phyloP scores from a whole-genome alignment of 2,888 invertebrate genomes.

The Ormia ochracea region DNA sequence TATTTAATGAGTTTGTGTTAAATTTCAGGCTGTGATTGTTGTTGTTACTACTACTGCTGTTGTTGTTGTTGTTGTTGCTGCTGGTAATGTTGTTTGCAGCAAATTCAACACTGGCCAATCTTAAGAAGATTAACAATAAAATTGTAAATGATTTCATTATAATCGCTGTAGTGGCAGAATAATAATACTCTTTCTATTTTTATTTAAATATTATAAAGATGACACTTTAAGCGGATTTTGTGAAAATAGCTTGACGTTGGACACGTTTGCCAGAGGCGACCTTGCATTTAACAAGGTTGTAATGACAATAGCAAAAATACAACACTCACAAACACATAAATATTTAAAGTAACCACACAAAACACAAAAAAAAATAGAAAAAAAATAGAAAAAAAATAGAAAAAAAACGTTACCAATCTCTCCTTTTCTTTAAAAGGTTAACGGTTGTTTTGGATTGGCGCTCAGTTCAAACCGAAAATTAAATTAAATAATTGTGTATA shows the following conservation, averaged over 20 bases:
- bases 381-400: too few relatives aligned
- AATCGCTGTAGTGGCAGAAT: background rate
- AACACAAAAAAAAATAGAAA: too few relatives aligned
- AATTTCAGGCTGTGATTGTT: conserved; percentile 14
- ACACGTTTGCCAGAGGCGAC: conserved; percentile 19
- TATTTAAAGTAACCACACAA: background rate
- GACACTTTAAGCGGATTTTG: conserved; percentile 33
- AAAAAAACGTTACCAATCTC: too few relatives aligned
- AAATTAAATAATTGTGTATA: background rate
- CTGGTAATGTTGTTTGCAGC: conserved; percentile 26
- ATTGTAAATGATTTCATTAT: conserved; percentile 49
- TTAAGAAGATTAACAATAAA: conserved; percentile 50
- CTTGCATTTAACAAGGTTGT: conserved; percentile 49
- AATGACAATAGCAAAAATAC: conserved; percentile 4
- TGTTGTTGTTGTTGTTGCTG: background rate
- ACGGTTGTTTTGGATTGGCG: background rate
- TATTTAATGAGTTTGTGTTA: conserved; percentile 40
- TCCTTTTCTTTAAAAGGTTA: too few relatives aligned
- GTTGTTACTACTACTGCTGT: background rate
- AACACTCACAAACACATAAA: background rate
- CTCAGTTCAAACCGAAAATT: background rate
- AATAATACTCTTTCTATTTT: background rate
- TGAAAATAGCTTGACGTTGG: background rate
- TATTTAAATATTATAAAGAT: conserved; percentile 12
- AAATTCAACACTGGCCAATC: conserved; percentile 41